phyloP scores from a whole-genome alignment of 1,140 invertebrate species.

The Drosophila hydei region DNA sequence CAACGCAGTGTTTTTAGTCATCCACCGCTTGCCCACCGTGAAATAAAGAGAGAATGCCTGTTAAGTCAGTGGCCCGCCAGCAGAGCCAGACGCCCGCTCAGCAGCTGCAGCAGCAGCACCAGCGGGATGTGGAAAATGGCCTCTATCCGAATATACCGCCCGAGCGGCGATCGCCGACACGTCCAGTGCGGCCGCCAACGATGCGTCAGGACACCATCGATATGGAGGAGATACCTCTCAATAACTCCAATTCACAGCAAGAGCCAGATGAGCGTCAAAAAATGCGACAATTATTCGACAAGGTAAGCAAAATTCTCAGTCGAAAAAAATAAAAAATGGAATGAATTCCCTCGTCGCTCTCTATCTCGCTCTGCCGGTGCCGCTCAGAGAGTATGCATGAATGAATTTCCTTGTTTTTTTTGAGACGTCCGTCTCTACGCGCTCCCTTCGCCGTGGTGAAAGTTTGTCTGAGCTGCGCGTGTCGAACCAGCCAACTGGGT shows the following conservation, averaged over 20 bases:
- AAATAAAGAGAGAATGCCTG: constrained; percentile 45
- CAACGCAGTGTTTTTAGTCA: constrained; percentile 1
- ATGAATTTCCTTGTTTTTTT: constrained; percentile 48
- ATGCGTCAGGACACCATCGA: constrained; percentile 77
- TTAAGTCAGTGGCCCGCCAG: constrained; percentile 62
- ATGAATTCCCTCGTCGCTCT: background rate
- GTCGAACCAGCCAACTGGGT: constrained; percentile 7
- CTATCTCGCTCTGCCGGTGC: background rate
- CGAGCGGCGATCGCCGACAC: constrained; percentile 57
- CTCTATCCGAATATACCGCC: constrained; percentile 72
- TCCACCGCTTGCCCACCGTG: background rate
- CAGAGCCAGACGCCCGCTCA: constrained; percentile 73
- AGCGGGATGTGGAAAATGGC: constrained; percentile 74
- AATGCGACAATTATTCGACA: constrained; percentile 73
- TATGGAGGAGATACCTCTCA: constrained; percentile 78
- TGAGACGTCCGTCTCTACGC: background rate
- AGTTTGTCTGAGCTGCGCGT: constrained; percentile 23
- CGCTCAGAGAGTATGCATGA: constrained; percentile 31
- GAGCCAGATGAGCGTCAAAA: constrained; percentile 73
- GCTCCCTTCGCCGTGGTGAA: constrained; percentile 47
- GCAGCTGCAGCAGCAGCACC: constrained; percentile 67
- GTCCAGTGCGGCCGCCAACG: constrained; percentile 54
- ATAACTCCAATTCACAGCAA: constrained; percentile 47
- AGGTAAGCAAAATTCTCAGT: constrained; percentile 45
- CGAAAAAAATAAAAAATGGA: background rate